Conservation (phyloP, 2,113 vertebrate species). For the Peromyscus polionotus region DNA sequence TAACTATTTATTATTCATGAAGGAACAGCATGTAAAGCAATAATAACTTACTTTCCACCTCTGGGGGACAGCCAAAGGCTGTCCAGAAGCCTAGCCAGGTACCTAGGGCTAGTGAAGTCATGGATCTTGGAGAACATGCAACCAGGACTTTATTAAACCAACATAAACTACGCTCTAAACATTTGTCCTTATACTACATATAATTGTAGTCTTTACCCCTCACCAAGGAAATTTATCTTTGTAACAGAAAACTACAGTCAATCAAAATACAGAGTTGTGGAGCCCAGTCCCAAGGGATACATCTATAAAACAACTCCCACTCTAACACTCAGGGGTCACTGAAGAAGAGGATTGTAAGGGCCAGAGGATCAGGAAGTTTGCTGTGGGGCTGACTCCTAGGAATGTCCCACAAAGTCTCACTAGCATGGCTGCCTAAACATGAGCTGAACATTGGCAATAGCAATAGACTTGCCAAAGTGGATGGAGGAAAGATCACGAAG, state of each 20-base stretch:
- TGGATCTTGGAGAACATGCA: background rate
- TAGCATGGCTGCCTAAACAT: background rate
- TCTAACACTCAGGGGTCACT: background rate
- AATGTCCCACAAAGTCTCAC: background rate
- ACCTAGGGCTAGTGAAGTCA: background rate
- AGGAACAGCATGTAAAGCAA: background rate
- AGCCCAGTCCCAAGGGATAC: no score
- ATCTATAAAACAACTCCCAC: background rate
- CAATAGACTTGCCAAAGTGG: background rate
- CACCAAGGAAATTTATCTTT: background rate
- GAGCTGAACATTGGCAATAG: background rate
- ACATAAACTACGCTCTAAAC: background rate
- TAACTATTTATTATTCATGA: slow-evolving; percentile 25
- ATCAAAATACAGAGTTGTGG: background rate
- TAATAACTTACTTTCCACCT: no score
- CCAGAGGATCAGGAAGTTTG: background rate
- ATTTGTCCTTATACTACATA: background rate
- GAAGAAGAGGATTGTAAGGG: background rate
- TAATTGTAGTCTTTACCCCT: background rate
- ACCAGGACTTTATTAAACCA: background rate
- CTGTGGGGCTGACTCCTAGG: background rate
- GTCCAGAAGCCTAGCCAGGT: no score
- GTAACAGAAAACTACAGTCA: background rate
- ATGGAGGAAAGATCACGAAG: background rate
- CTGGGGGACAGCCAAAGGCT: no score